Conservation (phyloP, 2,797 vertebrate genomes). For the Pangasius macronema region DNA sequence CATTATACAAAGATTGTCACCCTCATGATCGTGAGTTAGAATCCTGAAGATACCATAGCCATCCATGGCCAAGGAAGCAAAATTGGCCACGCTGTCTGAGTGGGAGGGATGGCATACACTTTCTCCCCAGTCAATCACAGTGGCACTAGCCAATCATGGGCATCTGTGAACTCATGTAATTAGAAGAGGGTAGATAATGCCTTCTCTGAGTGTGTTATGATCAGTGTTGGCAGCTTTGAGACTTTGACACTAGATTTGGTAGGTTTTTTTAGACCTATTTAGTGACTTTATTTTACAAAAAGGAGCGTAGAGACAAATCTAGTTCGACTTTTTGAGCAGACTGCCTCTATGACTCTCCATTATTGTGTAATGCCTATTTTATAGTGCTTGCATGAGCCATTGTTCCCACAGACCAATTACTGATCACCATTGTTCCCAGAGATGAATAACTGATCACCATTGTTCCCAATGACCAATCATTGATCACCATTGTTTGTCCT, state of each 20-base stretch:
- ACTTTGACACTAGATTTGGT: background rate
- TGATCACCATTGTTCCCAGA: background rate
- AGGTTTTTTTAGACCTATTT: background rate
- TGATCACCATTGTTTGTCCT: background rate
- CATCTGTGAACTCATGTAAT: background rate
- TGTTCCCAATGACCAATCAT: too few relatives aligned
- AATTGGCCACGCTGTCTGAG: too few relatives aligned
- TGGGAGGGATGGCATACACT: background rate
- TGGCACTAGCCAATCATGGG: background rate
- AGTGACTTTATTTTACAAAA: background rate
- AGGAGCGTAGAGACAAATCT: background rate
- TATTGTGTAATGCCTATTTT: background rate
- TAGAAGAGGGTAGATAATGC: background rate
- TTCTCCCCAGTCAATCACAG: background rate
- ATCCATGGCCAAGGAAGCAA: background rate
- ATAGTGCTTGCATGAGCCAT: background rate
- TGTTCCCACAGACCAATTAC: background rate
- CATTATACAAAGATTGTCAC: background rate
- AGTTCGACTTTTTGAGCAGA: background rate
- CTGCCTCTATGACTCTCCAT: background rate
- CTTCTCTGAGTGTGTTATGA: background rate
- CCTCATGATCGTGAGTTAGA: background rate
- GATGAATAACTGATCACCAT: background rate
- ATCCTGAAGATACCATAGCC: background rate
- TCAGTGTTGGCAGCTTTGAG: background rate